phyloP scores from a whole-genome alignment of 2,113 vertebrate genomes.

The Zapornia atra region DNA sequence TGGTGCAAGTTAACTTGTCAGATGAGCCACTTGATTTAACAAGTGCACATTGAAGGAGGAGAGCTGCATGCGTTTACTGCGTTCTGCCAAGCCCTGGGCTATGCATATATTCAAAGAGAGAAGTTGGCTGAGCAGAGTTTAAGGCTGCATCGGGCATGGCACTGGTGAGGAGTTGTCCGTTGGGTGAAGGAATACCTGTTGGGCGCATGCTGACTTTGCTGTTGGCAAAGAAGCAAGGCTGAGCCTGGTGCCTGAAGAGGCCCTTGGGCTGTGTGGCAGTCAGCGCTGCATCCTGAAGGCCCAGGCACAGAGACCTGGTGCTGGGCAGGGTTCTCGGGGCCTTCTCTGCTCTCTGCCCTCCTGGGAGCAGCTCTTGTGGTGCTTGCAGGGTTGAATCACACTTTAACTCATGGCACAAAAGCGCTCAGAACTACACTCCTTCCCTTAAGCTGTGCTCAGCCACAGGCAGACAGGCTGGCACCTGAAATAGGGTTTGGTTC shows the following conservation, averaged over 20 bases:
- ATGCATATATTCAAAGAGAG: not conserved
- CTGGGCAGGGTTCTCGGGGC: not conserved
- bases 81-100: not conserved
- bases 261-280: not conserved
- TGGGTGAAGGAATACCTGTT: not conserved
- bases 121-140: not conserved
- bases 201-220: not conserved
- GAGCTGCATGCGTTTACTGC: not conserved
- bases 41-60: not conserved
- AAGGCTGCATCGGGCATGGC: not conserved
- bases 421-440: not conserved
- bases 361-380: fast-evolving
- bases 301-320: not conserved
- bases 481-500: not conserved
- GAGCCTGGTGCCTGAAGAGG: not conserved
- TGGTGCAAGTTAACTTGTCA: not conserved
- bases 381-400: not conserved
- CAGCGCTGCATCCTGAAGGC: not conserved
- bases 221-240: not conserved
- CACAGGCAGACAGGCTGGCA: not conserved
- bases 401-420: not conserved
- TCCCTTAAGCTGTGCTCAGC: not conserved
- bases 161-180: not conserved
- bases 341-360: not conserved
- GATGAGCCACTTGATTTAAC: not conserved